These are phyloP conservation scores for Icerya purchasi DNA, from an alignment of 2,888 invertebrate genomes.

Conservation along the genomic window DNA sequence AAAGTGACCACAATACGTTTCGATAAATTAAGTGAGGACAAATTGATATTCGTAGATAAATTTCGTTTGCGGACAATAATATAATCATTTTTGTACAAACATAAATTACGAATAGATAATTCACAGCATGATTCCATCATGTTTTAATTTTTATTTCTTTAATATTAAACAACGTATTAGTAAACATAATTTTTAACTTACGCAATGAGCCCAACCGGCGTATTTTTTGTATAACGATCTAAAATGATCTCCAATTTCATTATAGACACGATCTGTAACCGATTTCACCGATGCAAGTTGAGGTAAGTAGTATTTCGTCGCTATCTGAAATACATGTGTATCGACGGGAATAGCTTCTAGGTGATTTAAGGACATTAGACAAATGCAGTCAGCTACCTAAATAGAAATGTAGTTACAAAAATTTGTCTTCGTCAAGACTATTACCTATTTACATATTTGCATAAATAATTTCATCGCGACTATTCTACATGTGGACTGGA, in stretches of 20 bases:
- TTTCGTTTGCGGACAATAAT: no score
- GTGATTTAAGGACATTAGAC: slow-evolving; percentile 84
- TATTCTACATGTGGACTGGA: neutral
- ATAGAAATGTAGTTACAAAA: slow-evolving; percentile 3
- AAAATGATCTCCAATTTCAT: slow-evolving; percentile 67
- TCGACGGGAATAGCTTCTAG: slow-evolving; percentile 79
- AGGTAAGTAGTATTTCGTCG: slow-evolving; percentile 50
- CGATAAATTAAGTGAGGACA: no score
- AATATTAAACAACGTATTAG: neutral
- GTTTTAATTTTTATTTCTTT: no score
- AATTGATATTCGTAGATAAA: no score
- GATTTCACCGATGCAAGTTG: slow-evolving; percentile 45
- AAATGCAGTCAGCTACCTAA: slow-evolving; percentile 90
- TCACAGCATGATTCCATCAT: no score
- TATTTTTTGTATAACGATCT: slow-evolving; percentile 56
- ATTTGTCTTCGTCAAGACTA: neutral
- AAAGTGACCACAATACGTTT: no score
- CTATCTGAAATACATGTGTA: slow-evolving; percentile 87
- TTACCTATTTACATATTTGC: neutral
- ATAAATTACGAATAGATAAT: no score
- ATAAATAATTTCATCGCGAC: neutral
- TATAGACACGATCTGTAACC: slow-evolving; percentile 60
- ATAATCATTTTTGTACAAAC: no score
- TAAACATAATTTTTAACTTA: slow-evolving; percentile 25
- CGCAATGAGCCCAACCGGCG: slow-evolving; percentile 90